Conservation (phyloP, 1,140 invertebrate species). For the Diabrotica virgifera region DNA sequence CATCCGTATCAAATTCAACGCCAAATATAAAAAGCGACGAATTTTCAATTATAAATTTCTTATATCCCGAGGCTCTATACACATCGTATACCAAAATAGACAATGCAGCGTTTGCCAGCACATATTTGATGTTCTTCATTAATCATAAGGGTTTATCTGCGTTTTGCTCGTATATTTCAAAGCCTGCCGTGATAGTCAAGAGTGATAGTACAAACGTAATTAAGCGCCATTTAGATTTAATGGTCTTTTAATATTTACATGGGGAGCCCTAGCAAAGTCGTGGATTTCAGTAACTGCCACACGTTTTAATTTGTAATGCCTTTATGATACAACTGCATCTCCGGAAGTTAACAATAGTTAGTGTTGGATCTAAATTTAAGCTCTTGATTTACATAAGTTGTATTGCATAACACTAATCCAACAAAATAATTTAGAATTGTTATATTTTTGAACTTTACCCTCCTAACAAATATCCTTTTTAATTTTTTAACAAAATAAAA, state of each 20-base stretch:
- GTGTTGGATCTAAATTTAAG: too few relatives aligned
- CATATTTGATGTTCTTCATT: conserved; percentile 43
- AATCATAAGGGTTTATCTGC: conserved; percentile 40
- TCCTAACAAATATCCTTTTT: too few relatives aligned
- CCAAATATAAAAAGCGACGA: neutral
- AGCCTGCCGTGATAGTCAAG: conserved; percentile 36
- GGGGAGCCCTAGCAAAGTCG: conserved; percentile 20
- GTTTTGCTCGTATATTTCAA: conserved; percentile 39
- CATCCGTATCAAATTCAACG: too few relatives aligned
- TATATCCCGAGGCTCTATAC: neutral
- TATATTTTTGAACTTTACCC: too few relatives aligned
- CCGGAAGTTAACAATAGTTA: too few relatives aligned
- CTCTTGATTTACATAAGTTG: too few relatives aligned
- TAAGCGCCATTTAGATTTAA: conserved; percentile 43
- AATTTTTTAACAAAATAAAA: too few relatives aligned
- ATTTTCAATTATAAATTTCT: conserved; percentile 1
- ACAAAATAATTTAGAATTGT: too few relatives aligned
- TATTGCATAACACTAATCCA: too few relatives aligned
- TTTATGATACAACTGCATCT: too few relatives aligned
- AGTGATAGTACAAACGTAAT: conserved; percentile 41
- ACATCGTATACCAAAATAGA: neutral
- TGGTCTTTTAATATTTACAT: conserved; percentile 43
- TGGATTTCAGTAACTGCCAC: conserved; percentile 13
- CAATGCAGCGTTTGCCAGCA: conserved; percentile 19
- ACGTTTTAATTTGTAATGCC: conserved; percentile 24